Conservation (phyloP, 2,113 vertebrate genomes). For the Spermophilus dauricus region DNA sequence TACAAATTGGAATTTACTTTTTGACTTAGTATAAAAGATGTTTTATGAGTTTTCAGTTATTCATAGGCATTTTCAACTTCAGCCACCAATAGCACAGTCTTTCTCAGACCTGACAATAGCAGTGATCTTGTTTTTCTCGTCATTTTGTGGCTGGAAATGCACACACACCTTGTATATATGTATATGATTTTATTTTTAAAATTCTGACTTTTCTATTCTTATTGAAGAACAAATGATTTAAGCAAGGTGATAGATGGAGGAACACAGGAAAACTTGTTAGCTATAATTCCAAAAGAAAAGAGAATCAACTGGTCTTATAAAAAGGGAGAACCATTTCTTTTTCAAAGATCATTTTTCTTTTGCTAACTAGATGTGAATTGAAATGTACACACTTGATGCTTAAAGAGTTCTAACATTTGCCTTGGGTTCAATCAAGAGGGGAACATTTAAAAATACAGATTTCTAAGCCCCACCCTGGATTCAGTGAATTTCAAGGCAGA, state of each 20-base stretch:
- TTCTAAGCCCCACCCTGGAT: neutral
- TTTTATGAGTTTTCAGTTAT: neutral
- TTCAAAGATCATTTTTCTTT: neutral
- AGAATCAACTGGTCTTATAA: neutral
- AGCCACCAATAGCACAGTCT: neutral
- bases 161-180: neutral
- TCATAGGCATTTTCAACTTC: neutral
- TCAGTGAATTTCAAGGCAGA: neutral
- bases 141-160: neutral
- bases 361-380: neutral
- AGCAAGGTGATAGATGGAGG: neutral
- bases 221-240: neutral
- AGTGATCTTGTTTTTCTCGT: neutral
- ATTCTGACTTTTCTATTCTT: neutral
- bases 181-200: neutral
- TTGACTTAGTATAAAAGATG: neutral
- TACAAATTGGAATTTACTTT: neutral
- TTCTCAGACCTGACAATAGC: neutral
- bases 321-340: neutral
- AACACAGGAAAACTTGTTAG: neutral
- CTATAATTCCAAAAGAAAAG: neutral
- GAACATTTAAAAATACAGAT: neutral
- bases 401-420: neutral
- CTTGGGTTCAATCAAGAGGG: neutral
- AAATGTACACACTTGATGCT: too few relatives aligned